Percentiles rank a stretch among this genome's conserved stretches.
Conservation (phyloP, 2,888 invertebrate species). For the Drosophila flavopinicola region DNA sequence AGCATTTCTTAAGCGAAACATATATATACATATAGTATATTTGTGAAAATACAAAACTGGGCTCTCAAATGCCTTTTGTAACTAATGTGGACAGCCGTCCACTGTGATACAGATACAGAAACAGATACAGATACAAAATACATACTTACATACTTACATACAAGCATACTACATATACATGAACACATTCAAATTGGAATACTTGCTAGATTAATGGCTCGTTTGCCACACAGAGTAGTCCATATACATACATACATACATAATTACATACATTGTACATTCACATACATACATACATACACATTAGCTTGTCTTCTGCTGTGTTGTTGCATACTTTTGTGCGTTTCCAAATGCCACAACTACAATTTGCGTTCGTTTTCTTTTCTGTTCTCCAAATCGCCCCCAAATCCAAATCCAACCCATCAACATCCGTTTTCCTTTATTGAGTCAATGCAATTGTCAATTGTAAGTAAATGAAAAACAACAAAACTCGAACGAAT, state of each 20-base stretch:
- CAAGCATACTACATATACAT: constrained; percentile 4
- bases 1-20: constrained; percentile 18
- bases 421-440: background rate
- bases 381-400: background rate
- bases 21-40: constrained; percentile 16
- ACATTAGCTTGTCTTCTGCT: constrained; percentile 40
- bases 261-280: constrained; percentile 22
- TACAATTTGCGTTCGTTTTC: constrained; percentile 16
- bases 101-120: constrained; percentile 56
- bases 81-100: constrained; percentile 62
- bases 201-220: too few species aligned
- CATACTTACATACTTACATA: constrained; percentile 15
- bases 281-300: constrained; percentile 32
- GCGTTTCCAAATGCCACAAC: constrained; percentile 23
- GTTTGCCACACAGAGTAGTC: too few species aligned
- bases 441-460: constrained; percentile 44
- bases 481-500: constrained; percentile 43
- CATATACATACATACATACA: constrained; percentile 26
- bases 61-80: constrained; percentile 41
- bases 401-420: background rate
- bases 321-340: constrained; percentile 57
- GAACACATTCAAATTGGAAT: constrained; percentile 6
- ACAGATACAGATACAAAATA: constrained; percentile 20
- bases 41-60: constrained; percentile 14
- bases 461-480: constrained; percentile 79